phyloP scores from a whole-genome alignment of 2,113 vertebrate genomes.

The Chionis minor region DNA sequence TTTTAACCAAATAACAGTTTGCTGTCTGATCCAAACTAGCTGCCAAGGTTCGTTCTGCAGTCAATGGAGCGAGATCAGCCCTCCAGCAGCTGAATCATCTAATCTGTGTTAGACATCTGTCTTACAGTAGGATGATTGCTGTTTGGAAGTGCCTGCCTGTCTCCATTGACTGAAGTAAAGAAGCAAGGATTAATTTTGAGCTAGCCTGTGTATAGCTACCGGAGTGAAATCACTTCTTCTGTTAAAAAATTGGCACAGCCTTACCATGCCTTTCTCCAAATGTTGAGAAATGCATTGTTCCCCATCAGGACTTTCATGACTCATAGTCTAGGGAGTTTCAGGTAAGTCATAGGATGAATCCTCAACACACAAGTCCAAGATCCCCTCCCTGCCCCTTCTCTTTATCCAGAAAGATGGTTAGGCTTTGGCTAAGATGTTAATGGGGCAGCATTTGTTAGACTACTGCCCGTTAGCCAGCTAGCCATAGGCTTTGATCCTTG shows the following conservation, averaged over 20 bases:
- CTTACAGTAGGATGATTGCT: neutral
- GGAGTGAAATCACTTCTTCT: neutral
- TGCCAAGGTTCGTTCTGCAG: neutral
- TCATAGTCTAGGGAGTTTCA: neutral
- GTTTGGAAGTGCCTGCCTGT: constrained; percentile 17
- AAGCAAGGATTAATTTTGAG: neutral
- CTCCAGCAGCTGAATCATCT: constrained; percentile 52
- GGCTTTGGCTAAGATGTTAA: neutral
- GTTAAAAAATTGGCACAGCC: neutral
- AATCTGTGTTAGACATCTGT: constrained; percentile 55
- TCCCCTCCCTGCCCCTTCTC: neutral
- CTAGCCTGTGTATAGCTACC: neutral
- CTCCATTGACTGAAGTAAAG: neutral
- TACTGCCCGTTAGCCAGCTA: rapidly evolving
- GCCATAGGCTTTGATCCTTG: neutral
- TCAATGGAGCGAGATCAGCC: neutral
- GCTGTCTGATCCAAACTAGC: neutral
- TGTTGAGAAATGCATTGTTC: neutral
- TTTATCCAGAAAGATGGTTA: neutral
- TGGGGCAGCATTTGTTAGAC: neutral
- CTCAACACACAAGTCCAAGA: neutral
- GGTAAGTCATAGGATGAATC: neutral
- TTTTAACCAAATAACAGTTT: neutral
- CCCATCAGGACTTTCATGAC: neutral
- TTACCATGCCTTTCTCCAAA: neutral